Base-by-base conservation (phyloP, 2,888 invertebrate species). In the Mellilla xanthometata region DNA sequence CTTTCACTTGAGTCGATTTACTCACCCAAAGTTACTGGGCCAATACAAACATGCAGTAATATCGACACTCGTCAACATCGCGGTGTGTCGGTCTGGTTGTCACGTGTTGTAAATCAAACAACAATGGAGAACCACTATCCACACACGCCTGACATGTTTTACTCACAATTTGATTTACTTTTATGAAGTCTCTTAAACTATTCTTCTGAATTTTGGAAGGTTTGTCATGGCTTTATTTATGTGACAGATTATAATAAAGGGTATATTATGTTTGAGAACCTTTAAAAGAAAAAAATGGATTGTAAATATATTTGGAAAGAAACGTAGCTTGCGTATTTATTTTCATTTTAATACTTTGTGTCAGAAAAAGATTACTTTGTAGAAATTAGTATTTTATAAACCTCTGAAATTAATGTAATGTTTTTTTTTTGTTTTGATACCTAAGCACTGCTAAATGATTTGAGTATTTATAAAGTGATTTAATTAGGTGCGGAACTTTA, bases 21-120 rank as follows among this genome's bases (percentile, higher is more conserved):
- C 12, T 13, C 23, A 5, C 23, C 32, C 30, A 40, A n/a, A n/a
- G 11, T 13, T 8, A 39, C 47, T 38, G n/a, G 11, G 19, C 15
- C 12, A 11, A 19, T n/a, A 30, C 38, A 29, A 48, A 38, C 38
- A 12, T 15, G 12, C 10, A 12, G 12, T 36, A 41, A 41, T 24
- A 19, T 48, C 33, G 41, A 38, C 38, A 38, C 3, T 41, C 22
- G 41, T 35, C 12, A 29, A 42, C 41, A 42, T 33, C 29, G 26
- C 34, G 29, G 29, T 39, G 23, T 35, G 54, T 56, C 46, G 49
- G 62, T 62, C 56, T 50, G 58, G 45, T 34, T 43, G 52, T 49
- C 52, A 52, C 58, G 48, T 38, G 56, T 45, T 58, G 67, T 71
- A 71, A 71, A 71, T 71, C 72, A 71, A 65, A 63, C 48, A 62